Percentiles rank a stretch among this genome's conserved stretches.
phyloP scores from a whole-genome alignment of 2,113 vertebrate species.

The Larimichthys polyactis region DNA sequence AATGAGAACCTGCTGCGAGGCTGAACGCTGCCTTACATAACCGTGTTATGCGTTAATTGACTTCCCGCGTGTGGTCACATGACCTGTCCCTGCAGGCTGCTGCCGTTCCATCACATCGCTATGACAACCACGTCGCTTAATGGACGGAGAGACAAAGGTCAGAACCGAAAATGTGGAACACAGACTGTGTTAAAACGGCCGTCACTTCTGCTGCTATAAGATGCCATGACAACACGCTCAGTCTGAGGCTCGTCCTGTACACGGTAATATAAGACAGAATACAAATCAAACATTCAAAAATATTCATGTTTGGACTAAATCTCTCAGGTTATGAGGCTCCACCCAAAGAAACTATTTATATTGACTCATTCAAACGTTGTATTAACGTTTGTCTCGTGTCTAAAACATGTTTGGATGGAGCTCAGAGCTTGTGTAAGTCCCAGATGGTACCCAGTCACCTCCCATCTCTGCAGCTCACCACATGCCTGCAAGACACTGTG shows the following conservation, averaged over 20 bases:
- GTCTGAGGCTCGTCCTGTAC: no score
- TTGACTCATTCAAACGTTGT: no score
- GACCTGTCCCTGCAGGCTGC: conserved; percentile 29
- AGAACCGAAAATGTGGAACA: background rate
- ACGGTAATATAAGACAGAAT: no score
- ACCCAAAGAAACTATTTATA: no score
- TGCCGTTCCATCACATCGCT: conserved; percentile 13
- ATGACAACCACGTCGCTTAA: conserved; percentile 9
- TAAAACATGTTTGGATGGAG: background rate
- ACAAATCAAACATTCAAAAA: no score
- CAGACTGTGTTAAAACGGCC: background rate
- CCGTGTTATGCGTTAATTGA: conserved; percentile 26
- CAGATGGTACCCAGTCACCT: conserved; percentile 52
- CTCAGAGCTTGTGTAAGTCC: conserved; percentile 29
- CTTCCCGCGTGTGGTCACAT: conserved; percentile 44
- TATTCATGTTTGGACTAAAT: no score
- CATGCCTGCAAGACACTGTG: conserved; percentile 29
- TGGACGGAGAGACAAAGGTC: background rate
- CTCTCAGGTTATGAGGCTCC: no score
- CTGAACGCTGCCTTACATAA: conserved; percentile 15
- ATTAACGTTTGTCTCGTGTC: no score
- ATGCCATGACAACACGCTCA: no score
- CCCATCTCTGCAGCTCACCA: conserved; percentile 29
- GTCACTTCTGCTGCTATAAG: no score
- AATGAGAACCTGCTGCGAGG: conserved; percentile 24